Evolutionary conservation across 2,113 vertebrate species (phyloP), one percentile per base, ranked within the genome.

Genomic region (Anoura caudifer): DNA sequence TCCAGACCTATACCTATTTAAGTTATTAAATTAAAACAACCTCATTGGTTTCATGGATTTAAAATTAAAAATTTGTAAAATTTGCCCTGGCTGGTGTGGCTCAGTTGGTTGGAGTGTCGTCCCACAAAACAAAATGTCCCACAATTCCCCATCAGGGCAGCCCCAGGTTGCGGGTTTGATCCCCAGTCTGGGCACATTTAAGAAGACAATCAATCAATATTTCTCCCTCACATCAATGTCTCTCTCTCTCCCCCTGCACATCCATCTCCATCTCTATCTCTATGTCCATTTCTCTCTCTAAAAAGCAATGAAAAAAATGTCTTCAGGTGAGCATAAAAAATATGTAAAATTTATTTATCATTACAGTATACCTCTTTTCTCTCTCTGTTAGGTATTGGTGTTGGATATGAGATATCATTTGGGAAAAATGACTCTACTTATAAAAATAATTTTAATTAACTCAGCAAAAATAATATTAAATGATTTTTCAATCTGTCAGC

Each of bases 381-480:
- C 10, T 95, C 22, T 96, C 7, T 69, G 85, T 92, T 79, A 4
- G 73, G 15, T 33, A 50, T 82, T 76, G 3, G 8, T 41, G 3
- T 72, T 79, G 79, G 38, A 28, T 69, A 93, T 38, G 26, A 52
- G 9, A 72, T 38, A 69, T 73, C 22, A 94, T 24, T 73, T 65
- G n/a, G 31, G 92, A 14, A 70, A 87, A 24, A 92, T 24, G 7
- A 20, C 14, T 96, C 52, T 83, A 52, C 14, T 93, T 92, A 41
- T 65, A 87, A 96, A 95, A 70, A 43, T 73, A 86, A 82, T 76
- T 90, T 70, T 69, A 65, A 84, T 79, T 95, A 67, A 50, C 75
- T 92, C 63, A 82, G 17, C 41, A 88, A 84, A 94, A 90, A 7
- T 4, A 73, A 0, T 77, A 41, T 87, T 52, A 84, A 84, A 7